A percentile compares a stretch with the other conserved stretches of the same genome.
phyloP scores from a whole-genome alignment of 2,888 invertebrate genomes.

The Phoenoteleia sp. region DNA sequence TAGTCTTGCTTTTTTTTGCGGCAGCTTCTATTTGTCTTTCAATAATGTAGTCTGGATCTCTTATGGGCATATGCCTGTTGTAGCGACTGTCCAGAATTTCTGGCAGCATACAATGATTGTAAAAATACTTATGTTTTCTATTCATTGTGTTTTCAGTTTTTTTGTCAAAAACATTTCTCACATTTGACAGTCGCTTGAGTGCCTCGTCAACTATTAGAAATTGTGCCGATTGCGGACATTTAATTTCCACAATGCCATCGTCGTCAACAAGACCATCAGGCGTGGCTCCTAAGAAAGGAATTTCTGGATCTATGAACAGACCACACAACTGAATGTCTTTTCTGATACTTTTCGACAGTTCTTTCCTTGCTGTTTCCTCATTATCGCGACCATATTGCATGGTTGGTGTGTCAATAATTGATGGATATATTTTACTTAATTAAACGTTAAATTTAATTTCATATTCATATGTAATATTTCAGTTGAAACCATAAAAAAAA shows the following conservation, averaged over 20 bases:
- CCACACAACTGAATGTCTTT: conserved; percentile 34
- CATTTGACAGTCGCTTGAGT: neutral
- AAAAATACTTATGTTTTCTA: conserved; percentile 7
- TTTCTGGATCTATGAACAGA: conserved; percentile 57
- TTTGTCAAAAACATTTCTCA: neutral
- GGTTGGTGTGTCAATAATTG: too few relatives aligned
- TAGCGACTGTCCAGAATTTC: conserved; percentile 14
- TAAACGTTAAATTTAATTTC: too few relatives aligned
- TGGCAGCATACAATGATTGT: neutral
- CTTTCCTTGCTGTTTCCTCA: conserved; percentile 42
- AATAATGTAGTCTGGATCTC: neutral
- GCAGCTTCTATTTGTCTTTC: neutral
- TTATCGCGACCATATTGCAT: conserved; percentile 49
- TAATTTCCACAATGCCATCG: conserved; percentile 61
- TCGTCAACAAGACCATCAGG: conserved; percentile 67
- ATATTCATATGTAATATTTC: too few relatives aligned
- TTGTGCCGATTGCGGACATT: too few relatives aligned
- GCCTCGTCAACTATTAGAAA: conserved; percentile 13
- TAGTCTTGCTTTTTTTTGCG: too few relatives aligned
- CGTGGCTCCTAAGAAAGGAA: conserved; percentile 50
- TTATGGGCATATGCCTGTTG: neutral
- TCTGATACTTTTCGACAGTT: conserved; percentile 11
- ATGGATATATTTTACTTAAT: too few relatives aligned
- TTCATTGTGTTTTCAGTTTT: conserved; percentile 8
- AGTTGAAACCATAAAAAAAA: too few relatives aligned